Conservation (phyloP, 2,888 invertebrate species). For the Scaptodrosophila latifasciaeformis region DNA sequence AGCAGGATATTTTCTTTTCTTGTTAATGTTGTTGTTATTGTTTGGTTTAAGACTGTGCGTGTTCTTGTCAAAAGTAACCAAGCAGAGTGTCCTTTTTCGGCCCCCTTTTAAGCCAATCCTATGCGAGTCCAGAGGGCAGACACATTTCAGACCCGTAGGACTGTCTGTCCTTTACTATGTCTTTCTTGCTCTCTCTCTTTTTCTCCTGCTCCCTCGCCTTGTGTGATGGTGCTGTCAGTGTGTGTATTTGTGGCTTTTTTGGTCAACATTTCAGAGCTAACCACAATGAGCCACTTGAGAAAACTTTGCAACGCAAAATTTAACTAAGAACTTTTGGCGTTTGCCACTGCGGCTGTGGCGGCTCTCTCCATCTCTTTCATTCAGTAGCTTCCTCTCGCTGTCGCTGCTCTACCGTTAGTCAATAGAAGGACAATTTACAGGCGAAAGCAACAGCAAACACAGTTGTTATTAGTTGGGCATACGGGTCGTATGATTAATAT, state of each 20-base stretch:
- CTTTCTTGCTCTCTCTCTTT: constrained; percentile 7
- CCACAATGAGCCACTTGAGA: constrained; percentile 63
- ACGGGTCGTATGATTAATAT: constrained; percentile 64
- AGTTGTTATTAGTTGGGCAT: constrained; percentile 30
- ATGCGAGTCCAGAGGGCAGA: too few relatives aligned
- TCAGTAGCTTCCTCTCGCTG: too few relatives aligned
- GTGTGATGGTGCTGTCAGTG: constrained; percentile 5
- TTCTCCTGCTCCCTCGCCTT: neutral
- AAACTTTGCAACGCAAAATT: constrained; percentile 57
- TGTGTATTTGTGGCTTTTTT: constrained; percentile 27
- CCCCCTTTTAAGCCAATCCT: too few relatives aligned
- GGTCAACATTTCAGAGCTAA: constrained; percentile 58
- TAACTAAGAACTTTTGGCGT: constrained; percentile 66
- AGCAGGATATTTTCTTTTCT: constrained; percentile 23
- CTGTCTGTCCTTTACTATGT: neutral
- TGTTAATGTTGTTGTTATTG: neutral
- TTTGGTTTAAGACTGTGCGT: constrained; percentile 20
- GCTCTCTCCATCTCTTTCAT: neutral
- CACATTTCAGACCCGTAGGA: too few relatives aligned
- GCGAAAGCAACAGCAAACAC: neutral
- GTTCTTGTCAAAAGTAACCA: constrained; percentile 49
- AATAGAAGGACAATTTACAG: constrained; percentile 21
- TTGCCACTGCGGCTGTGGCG: constrained; percentile 43
- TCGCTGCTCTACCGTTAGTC: constrained; percentile 23
- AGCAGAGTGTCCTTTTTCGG: constrained; percentile 41